Evolutionary conservation across 2,113 vertebrate genomes (phyloP), one percentile per base, ranked within the genome.

Genomic region (Climacteris rufus): DNA sequence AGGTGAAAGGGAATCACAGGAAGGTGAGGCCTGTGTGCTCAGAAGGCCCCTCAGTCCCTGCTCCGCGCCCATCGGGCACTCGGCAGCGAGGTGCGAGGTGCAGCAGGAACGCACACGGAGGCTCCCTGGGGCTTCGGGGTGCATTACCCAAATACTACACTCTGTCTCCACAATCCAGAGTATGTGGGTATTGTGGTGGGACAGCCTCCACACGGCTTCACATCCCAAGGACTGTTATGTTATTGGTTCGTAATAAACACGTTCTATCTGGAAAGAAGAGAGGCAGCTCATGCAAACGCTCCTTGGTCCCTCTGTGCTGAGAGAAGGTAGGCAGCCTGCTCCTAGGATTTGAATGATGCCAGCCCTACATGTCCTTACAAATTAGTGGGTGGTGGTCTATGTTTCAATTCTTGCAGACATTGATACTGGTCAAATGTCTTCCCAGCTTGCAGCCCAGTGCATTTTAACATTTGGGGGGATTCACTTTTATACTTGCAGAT

Each of bases 1-100:
- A n/a, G 61, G 18, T 42, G n/a, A n/a, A n/a, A n/a, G n/a, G n/a
- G n/a, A n/a, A n/a, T 42, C 11, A 2, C 1, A 1, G 0, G 0
- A 37, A 60, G 0, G 8, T 3, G 3, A 92, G 30, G 44, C 13
- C 33, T 0, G 0, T 8, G 19, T 15, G 9, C 86, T 40, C 40
- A 37, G 56, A 35, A 15, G 6, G 18, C 30, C 13, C 45, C 79
- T 22, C 35, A 79, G 39, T 39, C 52, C 5, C 75, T 44, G n/a
- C 14, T 61, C 85, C 54, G 3, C 1, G 1, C 31, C 39, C 49
- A 31, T 30, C 0, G 0, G 37, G 37, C 52, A 53, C 1, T 39
- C 31, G 86, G 31, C 65, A 77, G 20, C 28, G 49, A 39, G 0
- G 2, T 20, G 28, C 66, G n/a, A 61, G 50, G 69, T 4, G 0